These are phyloP conservation scores for Atta texana DNA, from an alignment of 1,140 invertebrate species.

Conservation along the genomic window DNA sequence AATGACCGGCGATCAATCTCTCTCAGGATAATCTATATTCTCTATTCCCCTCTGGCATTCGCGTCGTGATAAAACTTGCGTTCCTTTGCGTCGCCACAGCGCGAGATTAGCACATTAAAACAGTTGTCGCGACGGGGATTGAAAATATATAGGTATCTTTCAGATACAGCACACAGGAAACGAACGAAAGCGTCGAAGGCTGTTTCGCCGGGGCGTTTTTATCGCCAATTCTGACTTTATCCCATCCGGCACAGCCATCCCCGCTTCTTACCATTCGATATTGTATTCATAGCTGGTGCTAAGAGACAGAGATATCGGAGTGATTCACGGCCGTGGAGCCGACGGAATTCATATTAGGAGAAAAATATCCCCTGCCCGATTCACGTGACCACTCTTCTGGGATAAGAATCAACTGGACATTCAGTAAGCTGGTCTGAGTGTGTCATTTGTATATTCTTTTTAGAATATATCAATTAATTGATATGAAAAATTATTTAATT, in stretches of 20 bases:
- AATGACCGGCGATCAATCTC: slow-evolving; percentile 43
- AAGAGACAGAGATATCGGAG: slow-evolving; percentile 76
- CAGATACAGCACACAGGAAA: slow-evolving; percentile 49
- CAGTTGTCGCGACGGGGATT: slow-evolving; percentile 7
- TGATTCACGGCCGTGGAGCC: slow-evolving; percentile 72
- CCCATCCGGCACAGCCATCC: slow-evolving; percentile 60
- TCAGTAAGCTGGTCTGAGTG: neutral
- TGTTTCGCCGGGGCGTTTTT: slow-evolving; percentile 76
- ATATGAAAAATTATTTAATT: slow-evolving; percentile 6
- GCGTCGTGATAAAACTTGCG: slow-evolving; percentile 18
- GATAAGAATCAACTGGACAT: slow-evolving; percentile 44
- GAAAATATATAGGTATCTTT: slow-evolving; percentile 38
- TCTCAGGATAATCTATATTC: slow-evolving; percentile 11
- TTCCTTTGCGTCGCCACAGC: neutral
- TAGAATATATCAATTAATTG: slow-evolving; percentile 34
- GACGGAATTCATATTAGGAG: slow-evolving; percentile 77
- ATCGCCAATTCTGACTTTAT: slow-evolving; percentile 74
- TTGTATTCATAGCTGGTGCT: slow-evolving; percentile 80
- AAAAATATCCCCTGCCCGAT: slow-evolving; percentile 65
- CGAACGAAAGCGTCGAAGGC: slow-evolving; percentile 54
- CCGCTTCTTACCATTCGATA: slow-evolving; percentile 72
- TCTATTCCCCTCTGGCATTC: neutral
- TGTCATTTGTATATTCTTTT: slow-evolving; percentile 32
- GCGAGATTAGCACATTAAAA: slow-evolving; percentile 31
- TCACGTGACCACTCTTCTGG: slow-evolving; percentile 8